Evolutionary conservation across 2,797 vertebrate species (phyloP).

Genomic region (Chaunax sp.): DNA sequence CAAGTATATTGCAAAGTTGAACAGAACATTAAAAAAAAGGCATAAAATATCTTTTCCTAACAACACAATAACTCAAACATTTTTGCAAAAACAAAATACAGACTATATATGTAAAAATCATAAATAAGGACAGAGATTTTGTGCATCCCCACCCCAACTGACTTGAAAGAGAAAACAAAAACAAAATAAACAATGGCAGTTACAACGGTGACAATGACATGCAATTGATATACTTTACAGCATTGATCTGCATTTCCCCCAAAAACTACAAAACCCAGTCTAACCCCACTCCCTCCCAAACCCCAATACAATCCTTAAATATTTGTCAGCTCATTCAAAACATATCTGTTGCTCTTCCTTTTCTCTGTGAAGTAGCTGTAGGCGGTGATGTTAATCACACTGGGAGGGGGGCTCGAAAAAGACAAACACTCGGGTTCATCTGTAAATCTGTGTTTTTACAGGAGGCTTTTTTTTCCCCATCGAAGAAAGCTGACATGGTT

Average conservation of each 20-base stretch:
- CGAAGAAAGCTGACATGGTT: slow-evolving; percentile 74
- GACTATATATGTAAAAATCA: slow-evolving; percentile 82
- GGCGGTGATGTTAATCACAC: slow-evolving; percentile 45
- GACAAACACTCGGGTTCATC: slow-evolving; percentile 52
- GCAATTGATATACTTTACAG: slow-evolving; percentile 86
- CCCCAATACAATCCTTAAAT: slow-evolving; percentile 85
- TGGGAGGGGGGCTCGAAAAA: slow-evolving; percentile 19
- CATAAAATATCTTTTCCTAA: slow-evolving; percentile 75
- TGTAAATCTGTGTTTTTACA: slow-evolving; percentile 67
- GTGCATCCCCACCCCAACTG: slow-evolving; percentile 68
- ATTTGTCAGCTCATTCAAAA: slow-evolving; percentile 82
- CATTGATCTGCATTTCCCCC: slow-evolving; percentile 76
- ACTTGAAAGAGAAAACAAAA: slow-evolving; percentile 49
- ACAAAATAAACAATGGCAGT: slow-evolving; percentile 78
- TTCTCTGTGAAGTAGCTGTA: slow-evolving; percentile 59
- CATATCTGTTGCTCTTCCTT: slow-evolving; percentile 58
- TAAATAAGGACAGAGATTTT: slow-evolving; percentile 83
- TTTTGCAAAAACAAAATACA: slow-evolving; percentile 63
- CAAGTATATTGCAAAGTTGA: slow-evolving; percentile 68
- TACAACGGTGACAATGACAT: slow-evolving; percentile 85
- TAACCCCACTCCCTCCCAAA: slow-evolving; percentile 44
- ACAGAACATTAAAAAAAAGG: slow-evolving; percentile 38
- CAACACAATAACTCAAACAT: slow-evolving; percentile 68
- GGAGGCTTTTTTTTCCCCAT: slow-evolving; percentile 44
- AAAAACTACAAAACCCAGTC: slow-evolving; percentile 60